Evolutionary conservation across 2,113 vertebrate species (phyloP).

Genomic region (Arvicanthis niloticus): DNA sequence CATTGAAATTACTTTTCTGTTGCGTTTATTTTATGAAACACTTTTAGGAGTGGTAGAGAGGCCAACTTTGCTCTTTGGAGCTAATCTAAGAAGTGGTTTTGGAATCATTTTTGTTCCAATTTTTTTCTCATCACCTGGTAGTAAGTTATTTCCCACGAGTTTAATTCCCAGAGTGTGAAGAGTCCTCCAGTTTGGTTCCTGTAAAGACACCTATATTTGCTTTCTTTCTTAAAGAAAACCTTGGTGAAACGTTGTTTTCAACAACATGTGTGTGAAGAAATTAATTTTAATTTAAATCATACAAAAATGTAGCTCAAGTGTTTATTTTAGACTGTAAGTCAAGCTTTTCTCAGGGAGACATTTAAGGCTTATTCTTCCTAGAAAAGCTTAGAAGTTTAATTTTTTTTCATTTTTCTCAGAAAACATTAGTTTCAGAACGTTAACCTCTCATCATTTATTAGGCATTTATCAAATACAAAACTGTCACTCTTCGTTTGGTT

Average conservation of each 20-base stretch:
- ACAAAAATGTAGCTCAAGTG: not conserved
- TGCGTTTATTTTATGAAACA: not conserved
- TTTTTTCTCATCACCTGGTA: not conserved
- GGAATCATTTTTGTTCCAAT: not conserved
- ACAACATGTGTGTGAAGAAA: not conserved
- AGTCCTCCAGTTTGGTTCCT: not conserved
- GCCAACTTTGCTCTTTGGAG: not conserved
- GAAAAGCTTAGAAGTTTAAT: not conserved
- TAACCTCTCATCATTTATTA: not conserved
- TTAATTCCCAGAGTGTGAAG: not conserved
- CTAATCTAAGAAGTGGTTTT: not conserved
- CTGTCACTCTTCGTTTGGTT: not conserved
- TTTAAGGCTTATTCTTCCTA: not conserved
- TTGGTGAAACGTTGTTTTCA: not conserved
- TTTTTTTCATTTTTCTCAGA: not conserved
- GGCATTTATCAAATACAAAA: slow-evolving; percentile 34
- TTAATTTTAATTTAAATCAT: not conserved
- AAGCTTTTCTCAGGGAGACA: not conserved
- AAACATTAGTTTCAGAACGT: slow-evolving; percentile 43
- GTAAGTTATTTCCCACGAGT: not conserved
- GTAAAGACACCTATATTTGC: not conserved
- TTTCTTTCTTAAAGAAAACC: not conserved
- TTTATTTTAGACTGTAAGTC: not conserved
- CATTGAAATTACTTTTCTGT: not conserved
- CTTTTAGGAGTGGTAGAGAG: not conserved